Percentiles rank a stretch among this genome's conserved stretches.
Evolutionary conservation across 1,140 invertebrate genomes (phyloP).

Genomic region (Diuraphis noxia): DNA sequence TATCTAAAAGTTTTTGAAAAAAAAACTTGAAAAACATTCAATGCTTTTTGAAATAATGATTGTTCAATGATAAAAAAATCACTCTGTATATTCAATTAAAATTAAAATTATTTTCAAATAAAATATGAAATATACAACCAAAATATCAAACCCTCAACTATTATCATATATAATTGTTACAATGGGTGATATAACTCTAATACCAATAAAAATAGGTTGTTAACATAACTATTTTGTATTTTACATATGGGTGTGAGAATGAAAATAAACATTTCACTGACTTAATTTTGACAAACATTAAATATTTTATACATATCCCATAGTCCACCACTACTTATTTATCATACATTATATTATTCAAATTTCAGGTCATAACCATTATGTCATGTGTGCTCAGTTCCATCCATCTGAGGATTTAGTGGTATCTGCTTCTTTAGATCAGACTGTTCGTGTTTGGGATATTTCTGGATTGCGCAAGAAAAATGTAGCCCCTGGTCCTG

Average conservation of each 20-base stretch:
- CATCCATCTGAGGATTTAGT: constrained; percentile 96
- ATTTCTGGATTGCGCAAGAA: constrained; percentile 70
- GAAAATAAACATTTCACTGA: neutral
- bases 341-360: neutral
- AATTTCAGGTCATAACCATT: constrained; percentile 83
- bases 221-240: neutral
- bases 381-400: constrained; percentile 99
- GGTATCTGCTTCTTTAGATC: constrained; percentile 96
- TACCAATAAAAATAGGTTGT: neutral
- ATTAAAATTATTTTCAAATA: too few species aligned
- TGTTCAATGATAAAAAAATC: too few species aligned
- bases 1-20: too few species aligned
- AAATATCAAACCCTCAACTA: neutral
- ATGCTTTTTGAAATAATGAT: too few species aligned
- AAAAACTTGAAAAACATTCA: too few species aligned
- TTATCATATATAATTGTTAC: neutral
- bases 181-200: neutral
- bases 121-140: neutral
- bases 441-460: constrained; percentile 98
- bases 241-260: neutral
- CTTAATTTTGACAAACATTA: too few species aligned
- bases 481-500: constrained; percentile 63
- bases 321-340: neutral
- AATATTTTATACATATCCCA: neutral
- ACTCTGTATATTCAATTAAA: too few species aligned